Conservation (phyloP, 2,113 vertebrate genomes). For the Donacobius atricapilla region DNA sequence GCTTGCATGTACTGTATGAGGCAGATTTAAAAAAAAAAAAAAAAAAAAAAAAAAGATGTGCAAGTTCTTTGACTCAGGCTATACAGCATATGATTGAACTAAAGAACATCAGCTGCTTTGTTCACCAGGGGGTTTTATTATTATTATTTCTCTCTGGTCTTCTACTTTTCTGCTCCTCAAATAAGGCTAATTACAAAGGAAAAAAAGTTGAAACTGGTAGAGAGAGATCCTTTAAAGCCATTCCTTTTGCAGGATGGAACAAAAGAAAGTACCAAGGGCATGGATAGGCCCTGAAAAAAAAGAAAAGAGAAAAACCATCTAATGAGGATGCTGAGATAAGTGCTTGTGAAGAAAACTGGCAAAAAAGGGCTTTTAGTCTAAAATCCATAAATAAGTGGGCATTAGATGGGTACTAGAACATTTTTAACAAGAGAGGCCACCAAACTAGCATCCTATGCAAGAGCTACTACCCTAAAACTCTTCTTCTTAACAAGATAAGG, state of each 20-base stretch:
- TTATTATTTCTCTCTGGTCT: conserved; percentile 76
- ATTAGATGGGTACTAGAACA: conserved; percentile 80
- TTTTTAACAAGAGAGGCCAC: conserved; percentile 79
- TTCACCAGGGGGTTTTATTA: conserved; percentile 68
- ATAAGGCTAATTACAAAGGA: conserved; percentile 83
- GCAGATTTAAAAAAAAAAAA: conserved; percentile 12
- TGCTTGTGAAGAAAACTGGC: conserved; percentile 82
- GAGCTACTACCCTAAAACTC: conserved; percentile 64
- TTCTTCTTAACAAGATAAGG: conserved; percentile 71
- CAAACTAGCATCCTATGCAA: conserved; percentile 73
- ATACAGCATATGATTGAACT: conserved; percentile 74
- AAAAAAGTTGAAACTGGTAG: conserved; percentile 77
- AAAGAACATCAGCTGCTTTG: conserved; percentile 79
- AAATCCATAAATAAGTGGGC: conserved; percentile 82
- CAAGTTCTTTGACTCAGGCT: conserved; percentile 73
- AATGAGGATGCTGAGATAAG: conserved; percentile 85
- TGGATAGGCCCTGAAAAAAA: conserved; percentile 74
- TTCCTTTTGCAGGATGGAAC: conserved; percentile 81
- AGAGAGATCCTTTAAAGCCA: conserved; percentile 83
- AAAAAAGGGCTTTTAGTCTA: conserved; percentile 84
- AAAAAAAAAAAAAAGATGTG: conserved; percentile 28
- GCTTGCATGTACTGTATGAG: conserved; percentile 60
- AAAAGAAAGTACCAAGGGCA: conserved; percentile 81
- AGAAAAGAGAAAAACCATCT: conserved; percentile 83
- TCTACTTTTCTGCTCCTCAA: conserved; percentile 81